Evolutionary conservation across 64 coral and sea anemone genomes (phyloP), one percentile per base, ranked within the genome.

Genomic region (Montipora cactus): DNA sequence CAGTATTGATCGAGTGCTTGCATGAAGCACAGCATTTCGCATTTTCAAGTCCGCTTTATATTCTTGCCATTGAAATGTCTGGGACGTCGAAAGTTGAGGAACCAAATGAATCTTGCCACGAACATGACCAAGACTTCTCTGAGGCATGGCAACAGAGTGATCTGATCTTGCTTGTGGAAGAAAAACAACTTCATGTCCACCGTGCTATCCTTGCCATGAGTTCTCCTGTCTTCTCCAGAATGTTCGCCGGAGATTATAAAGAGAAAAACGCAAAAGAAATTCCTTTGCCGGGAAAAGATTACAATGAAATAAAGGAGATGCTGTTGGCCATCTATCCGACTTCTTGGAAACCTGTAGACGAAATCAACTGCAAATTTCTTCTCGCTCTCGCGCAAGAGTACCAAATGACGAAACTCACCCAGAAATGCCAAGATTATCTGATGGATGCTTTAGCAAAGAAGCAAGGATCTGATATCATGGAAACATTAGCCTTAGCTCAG

Each of bases 101-200:
- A 37, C 37, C 37, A 37, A 37, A 37, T 0, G 37, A 37, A 37
- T 37, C 37, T 2, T 37, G 37, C 37, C 1, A 37, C 0, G 0
- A 37, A 37, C 37, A 37, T 37, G 37, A 37, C 37, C 0, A 37
- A 37, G 53, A 89, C 21, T 89, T 89, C 59, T 89, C 74, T 8
- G 47, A 89, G 8, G 49, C 87, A 44, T 89, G 87, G 87, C 23
- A 77, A 44, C 71, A 59, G 13, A 77, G 71, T 16, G 87, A 89
- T 48, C 11, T 89, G 11, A 51, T 77, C 45, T 22, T 89, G 1
- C 2, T 89, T 2, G 73, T 89, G 20, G 87, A 89, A 61, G 87
- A 51, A 76, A 4, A 48, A 45, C 10, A 77, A 53, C 18, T 89
- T 19, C 72, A 89, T 15, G 87, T 77, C 8, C 87, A 89, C 18